Base-by-base conservation (phyloP, 2,797 vertebrate species). In the Lagodon rhomboides region DNA sequence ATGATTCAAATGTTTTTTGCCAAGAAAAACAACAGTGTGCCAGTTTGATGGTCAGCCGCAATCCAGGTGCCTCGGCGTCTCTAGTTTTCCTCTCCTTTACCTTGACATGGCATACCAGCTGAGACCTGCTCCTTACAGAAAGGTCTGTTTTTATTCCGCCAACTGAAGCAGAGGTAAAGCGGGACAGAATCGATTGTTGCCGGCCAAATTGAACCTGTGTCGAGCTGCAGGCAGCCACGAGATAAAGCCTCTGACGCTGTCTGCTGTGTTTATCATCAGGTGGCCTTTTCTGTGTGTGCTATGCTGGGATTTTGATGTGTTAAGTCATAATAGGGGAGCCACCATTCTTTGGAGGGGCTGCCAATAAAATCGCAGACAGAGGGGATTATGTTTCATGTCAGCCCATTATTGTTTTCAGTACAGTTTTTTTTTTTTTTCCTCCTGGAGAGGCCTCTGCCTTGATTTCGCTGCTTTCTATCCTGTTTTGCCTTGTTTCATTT, bases 271-370 rank as follows among this genome's bases (percentile, higher is more conserved):
- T 94, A 94, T 95, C 95, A 94, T 95, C 94, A 94, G 95, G 95
- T 95, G 94, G 95, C 95, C 94, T 95, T 95, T 95, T 94, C 93
- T 93, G 88, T 90, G 92, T 95, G 94, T 95, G 95, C 94, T 91
- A 85, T 89, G 89, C 93, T 91, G 92, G 88, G 89, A 95, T 95
- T 95, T 94, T 95, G 94, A 96, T 93, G 94, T 94, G 94, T 96
- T 95, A 96, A 95, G 93, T 95, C 94, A 95, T 95, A 96, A 95
- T 95, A 90, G 94, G 91, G 91, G 89, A 92, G 91, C 91, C 85
- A 93, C 92, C 88, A 88, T 94, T 94, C 93, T 95, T 94, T 91
- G 89, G 90, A 93, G 90, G 87, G 89, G 84, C 91, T 94, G 93
- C 94, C 95, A 95, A 95, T 95, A 94, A 93, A 92, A 94, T 94